Evolutionary conservation across 2,888 invertebrate genomes (phyloP), one percentile per base, ranked within the genome.

Genomic region (Eustalomyia histrio): DNA sequence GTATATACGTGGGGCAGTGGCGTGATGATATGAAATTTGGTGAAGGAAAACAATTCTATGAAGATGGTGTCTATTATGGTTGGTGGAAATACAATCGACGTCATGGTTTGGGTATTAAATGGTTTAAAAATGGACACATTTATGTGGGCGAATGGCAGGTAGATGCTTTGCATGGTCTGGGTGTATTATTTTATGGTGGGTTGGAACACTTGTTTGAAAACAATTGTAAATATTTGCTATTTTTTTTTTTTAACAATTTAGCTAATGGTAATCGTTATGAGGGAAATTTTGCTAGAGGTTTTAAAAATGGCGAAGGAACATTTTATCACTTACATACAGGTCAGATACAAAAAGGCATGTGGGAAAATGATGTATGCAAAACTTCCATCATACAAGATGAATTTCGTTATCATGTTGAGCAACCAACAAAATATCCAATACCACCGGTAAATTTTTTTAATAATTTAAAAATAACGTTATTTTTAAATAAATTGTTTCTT

Each of bases 221-320:
- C n/a, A n/a, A n/a, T n/a, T n/a, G 2, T 0, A 39, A 39, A 39
- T 39, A 39, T 2, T 39, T 29, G 3, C 3, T 29, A 21, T 29
- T 39, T 35, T 35, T 35, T 35, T 35, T 35, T 35, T 10, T 39
- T 8, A 39, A 39, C 12, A 18, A 58, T 43, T 6, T 80, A 90
- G 90, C 82, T 8, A 90, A 90, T 85, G 88, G 88, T 2, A 89
- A 90, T 82, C 87, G 90, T 5, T 91, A 89, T 83, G 90, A 90
- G 78, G 90, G 90, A 10, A 84, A 86, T 35, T 90, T 89, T 76
- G 86, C 87, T 2, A 83, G 87, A 3, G 90, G 89, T 3, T 84
- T 84, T 53, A 91, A 91, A 80, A 88, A 89, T 75, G 90, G 91
- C 1, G 90, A 90, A 75, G 90, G 90, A 14, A 82, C 87, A 24